Evolutionary conservation across 1,140 invertebrate genomes (phyloP), one percentile per base, ranked within the genome.

Genomic region (Eumeta japonica): DNA sequence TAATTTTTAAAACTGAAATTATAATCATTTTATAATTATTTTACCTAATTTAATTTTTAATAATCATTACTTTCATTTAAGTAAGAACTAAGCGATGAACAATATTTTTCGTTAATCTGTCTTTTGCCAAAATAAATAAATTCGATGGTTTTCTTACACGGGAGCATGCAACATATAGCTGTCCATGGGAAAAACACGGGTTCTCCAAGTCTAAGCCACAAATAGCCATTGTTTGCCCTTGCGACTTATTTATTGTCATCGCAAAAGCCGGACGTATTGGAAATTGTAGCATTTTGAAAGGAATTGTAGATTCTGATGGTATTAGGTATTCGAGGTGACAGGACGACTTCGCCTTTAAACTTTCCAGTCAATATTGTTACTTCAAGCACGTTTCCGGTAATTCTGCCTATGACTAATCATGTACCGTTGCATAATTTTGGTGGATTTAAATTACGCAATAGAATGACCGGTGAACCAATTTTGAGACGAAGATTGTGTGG

Each of bases 221-320:
- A 46, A 52, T 58, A 80, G 76, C 11, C 62, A 62, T 55, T 81
- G 79, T 43, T 77, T 79, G 30, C 76, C 74, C 16, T 72, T 77
- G 60, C 79, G 72, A 10, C 70, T n/a, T n/a, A n/a, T n/a, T n/a
- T n/a, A n/a, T n/a, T n/a, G n/a, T n/a, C n/a, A n/a, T n/a, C n/a
- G n/a, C 67, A 55, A 81, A 82, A 5, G 77, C 73, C 1, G 79
- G 46, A 31, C 49, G 35, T 14, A 75, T 42, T 33, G 72, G 62
- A 56, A 79, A 76, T 44, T 73, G 53, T 15, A 65, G 35, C 34
- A 65, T 50, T 64, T 62, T 41, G 79, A 59, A 20, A 50, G 43
- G 15, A 61, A 54, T 30, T 60, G 54, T n/a, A 30, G 41, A 39
- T 36, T 43, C 45, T 19, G 45, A 46, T 39, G 45, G 45, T 32